Conservation (phyloP, 2,888 invertebrate species). For the Penaeus monodon region DNA sequence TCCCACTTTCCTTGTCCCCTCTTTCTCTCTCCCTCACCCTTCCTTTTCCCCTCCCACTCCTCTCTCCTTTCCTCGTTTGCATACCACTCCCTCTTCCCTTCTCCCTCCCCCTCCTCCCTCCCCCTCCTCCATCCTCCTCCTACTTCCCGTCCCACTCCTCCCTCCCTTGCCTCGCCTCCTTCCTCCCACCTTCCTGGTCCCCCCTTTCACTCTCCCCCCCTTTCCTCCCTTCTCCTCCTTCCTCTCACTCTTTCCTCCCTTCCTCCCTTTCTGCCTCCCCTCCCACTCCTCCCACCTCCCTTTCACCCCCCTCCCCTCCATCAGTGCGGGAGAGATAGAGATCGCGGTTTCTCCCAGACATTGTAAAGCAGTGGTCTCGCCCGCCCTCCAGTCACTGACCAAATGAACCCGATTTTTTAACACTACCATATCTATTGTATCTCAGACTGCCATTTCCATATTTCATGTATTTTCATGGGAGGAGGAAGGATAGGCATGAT, state of each 20-base stretch:
- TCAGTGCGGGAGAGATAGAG: slow-evolving; percentile 8
- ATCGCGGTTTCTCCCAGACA: slow-evolving; percentile 22
- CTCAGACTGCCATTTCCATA: slow-evolving; percentile 36
- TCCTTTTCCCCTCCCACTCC: no score
- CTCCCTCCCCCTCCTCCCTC: not conserved
- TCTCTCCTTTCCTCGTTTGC: no score
- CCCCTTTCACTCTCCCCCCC: not conserved
- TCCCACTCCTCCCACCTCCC: not conserved
- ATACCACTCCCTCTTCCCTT: no score
- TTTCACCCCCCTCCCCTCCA: not conserved
- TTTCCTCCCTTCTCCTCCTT: not conserved
- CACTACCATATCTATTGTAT: slow-evolving; percentile 39
- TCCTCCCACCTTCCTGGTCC: not conserved
- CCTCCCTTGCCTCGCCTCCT: not conserved
- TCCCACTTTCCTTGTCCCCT: no score
- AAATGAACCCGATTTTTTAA: slow-evolving; percentile 48
- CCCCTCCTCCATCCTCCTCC: no score
- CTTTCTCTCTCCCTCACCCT: no score
- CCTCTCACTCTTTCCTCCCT: not conserved
- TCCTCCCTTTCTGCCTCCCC: not conserved
- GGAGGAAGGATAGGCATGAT: not conserved
- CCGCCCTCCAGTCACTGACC: slow-evolving; percentile 38
- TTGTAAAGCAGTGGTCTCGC: slow-evolving; percentile 12
- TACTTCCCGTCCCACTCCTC: not conserved
- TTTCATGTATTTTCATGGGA: slow-evolving; percentile 31